Base-by-base conservation (phyloP, 1,140 invertebrate species). In the Maconellicoccus hirsutus region DNA sequence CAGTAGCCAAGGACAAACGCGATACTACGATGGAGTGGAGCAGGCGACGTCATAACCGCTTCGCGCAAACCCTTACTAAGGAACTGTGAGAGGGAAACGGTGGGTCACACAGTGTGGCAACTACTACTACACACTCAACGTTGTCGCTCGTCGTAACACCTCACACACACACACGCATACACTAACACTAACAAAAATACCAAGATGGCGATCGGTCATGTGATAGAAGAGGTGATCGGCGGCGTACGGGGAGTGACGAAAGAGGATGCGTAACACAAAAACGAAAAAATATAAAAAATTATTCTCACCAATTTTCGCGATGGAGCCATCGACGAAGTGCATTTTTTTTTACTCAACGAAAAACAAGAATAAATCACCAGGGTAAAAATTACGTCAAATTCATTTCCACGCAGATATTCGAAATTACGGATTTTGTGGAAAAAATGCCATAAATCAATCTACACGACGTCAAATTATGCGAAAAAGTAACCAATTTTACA, bases 151-250 rank as follows among this genome's bases (percentile, higher is more conserved):
- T 3, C n/a, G 12, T 19, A 3, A 14, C n/a, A 8, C 12, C 4
- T 19, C n/a, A 59, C 52, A 42, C 39, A 10, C n/a, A 59, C 52
- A 7, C 52, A 59, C 21, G 6, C 52, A 59, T 16, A 59, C 52
- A 59, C 52, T 22, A 22, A 66, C 25, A 66, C 61, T 25, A 26
- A 66, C 61, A 66, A 66, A 66, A 66, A 66, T 66, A 66, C 61
- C 61, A 66, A 66, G 61, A 66, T 66, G 61, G 61, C 61, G 61
- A 66, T 66, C 61, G 61, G 61, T 66, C 61, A 66, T 66, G 61
- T 66, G 61, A 66, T 66, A 26, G 61, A 66, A 66, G 61, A 66
- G 22, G 61, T 23, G 25, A 66, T 66, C 16, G 25, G 25, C 61
- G 61, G 22, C 2, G 61, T 66, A 66, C 16, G n/a, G 25, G 61